A percentile compares a stretch with the other conserved stretches of the same genome.
These are phyloP conservation scores for Ectobius pallidus DNA, from an alignment of 2,888 invertebrate species.

Conservation along the genomic window DNA sequence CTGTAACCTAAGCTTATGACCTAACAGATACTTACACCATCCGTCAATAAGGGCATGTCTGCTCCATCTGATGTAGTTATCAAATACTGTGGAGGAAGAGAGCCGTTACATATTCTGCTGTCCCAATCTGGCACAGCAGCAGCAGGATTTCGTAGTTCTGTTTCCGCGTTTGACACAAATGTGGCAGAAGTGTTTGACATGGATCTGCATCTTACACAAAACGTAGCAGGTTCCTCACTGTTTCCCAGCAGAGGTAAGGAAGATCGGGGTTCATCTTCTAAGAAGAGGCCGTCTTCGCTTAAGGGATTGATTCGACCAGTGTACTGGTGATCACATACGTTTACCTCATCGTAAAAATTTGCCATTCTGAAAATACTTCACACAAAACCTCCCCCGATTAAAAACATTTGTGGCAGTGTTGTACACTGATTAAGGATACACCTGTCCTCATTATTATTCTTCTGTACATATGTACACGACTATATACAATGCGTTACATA, in stretches of 20 bases:
- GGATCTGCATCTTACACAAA: slow-evolving; percentile 40
- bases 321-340: slow-evolving; percentile 34
- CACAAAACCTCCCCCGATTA: background rate
- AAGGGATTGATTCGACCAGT: slow-evolving; percentile 33
- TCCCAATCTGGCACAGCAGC: slow-evolving; percentile 4
- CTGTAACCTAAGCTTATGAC: background rate
- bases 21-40: slow-evolving; percentile 37
- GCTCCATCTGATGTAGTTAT: slow-evolving; percentile 35
- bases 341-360: slow-evolving; percentile 34
- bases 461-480: too few species aligned
- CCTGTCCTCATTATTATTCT: too few species aligned
- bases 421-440: too few species aligned
- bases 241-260: slow-evolving; percentile 29
- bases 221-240: slow-evolving; percentile 36
- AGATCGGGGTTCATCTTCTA: slow-evolving; percentile 33
- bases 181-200: slow-evolving; percentile 22
- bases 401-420: background rate
- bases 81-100: slow-evolving; percentile 8
- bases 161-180: background rate
- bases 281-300: slow-evolving; percentile 28
- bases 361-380: slow-evolving; percentile 35
- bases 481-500: too few species aligned
- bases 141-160: slow-evolving; percentile 11
- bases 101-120: slow-evolving; percentile 23
- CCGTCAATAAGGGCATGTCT: slow-evolving; percentile 38